phyloP scores from a whole-genome alignment of 2,113 vertebrate genomes.

The Bolborhynchus lineola region DNA sequence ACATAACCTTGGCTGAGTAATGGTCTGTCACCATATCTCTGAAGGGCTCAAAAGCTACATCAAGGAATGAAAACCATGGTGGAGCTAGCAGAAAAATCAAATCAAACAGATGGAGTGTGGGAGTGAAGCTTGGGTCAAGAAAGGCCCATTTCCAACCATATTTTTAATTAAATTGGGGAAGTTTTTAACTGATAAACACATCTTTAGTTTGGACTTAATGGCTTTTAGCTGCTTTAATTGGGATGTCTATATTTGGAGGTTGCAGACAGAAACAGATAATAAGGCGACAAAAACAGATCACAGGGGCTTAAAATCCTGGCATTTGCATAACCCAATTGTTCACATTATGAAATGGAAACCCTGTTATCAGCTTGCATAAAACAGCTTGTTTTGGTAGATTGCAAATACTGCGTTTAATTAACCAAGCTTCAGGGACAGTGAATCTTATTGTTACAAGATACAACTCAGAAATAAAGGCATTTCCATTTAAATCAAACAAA shows the following conservation, averaged over 20 bases:
- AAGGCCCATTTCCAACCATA: neutral
- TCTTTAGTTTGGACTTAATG: slow-evolving; percentile 60
- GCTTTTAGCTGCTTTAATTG: slow-evolving; percentile 65
- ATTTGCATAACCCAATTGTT: slow-evolving; percentile 64
- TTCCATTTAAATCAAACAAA: slow-evolving; percentile 71
- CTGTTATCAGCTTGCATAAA: slow-evolving; percentile 69
- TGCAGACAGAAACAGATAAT: slow-evolving; percentile 63
- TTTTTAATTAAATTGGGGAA: slow-evolving; percentile 62
- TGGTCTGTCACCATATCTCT: neutral
- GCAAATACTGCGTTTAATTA: slow-evolving; percentile 71
- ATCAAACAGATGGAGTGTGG: neutral
- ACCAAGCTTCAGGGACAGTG: slow-evolving; percentile 66
- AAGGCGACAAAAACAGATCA: slow-evolving; percentile 64
- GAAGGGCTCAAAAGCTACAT: neutral
- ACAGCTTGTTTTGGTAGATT: slow-evolving; percentile 70
- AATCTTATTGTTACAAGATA: slow-evolving; percentile 67
- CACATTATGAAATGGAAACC: slow-evolving; percentile 68
- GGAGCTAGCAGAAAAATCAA: neutral
- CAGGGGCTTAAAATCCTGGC: slow-evolving; percentile 57
- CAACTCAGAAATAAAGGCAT: slow-evolving; percentile 63
- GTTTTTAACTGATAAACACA: slow-evolving; percentile 59
- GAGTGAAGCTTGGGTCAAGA: neutral
- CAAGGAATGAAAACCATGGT: neutral
- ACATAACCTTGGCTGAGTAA: neutral
- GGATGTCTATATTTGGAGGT: slow-evolving; percentile 60